Conservation (phyloP, 2,113 vertebrate species). For the Indri indri region DNA sequence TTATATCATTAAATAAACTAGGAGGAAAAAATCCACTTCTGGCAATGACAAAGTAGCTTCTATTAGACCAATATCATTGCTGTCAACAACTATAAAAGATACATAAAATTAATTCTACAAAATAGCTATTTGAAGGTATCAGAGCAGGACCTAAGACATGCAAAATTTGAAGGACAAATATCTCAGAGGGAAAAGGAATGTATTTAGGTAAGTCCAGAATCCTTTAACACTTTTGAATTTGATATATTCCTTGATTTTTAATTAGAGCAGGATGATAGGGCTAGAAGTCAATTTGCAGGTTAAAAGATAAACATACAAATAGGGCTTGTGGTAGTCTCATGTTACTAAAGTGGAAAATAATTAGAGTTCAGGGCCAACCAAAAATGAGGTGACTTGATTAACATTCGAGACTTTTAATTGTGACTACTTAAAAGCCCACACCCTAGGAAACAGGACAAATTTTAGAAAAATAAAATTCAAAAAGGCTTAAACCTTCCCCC, state of each 20-base stretch:
- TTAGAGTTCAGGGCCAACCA: background rate
- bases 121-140: background rate
- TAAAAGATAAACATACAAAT: background rate
- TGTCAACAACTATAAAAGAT: background rate
- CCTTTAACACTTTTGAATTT: background rate
- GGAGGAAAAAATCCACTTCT: background rate
- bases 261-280: background rate
- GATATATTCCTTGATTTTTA: constrained; percentile 14
- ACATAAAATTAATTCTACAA: background rate
- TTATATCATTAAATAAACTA: constrained; percentile 52
- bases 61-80: background rate
- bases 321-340: background rate
- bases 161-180: background rate
- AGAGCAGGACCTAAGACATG: background rate
- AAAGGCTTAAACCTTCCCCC: background rate
- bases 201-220: background rate
- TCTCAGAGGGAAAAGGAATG: background rate
- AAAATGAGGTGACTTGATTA: background rate
- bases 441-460: background rate
- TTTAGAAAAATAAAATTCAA: background rate
- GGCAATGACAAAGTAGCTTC: background rate
- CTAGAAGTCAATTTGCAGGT: background rate
- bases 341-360: constrained; percentile 2
- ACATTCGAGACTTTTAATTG: background rate
- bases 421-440: background rate